A percentile compares a stretch with the other conserved stretches of the same genome.
Evolutionary conservation across 1,140 invertebrate genomes (phyloP).

Genomic region (Solen grandis): DNA sequence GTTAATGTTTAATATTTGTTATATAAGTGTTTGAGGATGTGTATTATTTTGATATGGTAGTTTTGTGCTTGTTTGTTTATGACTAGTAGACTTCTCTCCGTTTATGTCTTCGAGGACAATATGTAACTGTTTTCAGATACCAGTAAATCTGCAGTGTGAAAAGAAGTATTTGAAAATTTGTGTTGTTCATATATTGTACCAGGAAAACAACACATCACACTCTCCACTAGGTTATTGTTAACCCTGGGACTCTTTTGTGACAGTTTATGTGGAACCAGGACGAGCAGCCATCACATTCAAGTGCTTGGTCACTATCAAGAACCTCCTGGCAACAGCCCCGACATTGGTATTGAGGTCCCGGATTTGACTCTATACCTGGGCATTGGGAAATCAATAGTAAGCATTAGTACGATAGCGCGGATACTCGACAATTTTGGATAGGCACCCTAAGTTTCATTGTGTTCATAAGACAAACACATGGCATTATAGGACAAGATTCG

Average conservation of each 20-base stretch:
- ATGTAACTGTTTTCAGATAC: background rate
- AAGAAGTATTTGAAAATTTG: slow-evolving; percentile 6
- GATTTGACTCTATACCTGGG: slow-evolving; percentile 7
- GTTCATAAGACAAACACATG: no score
- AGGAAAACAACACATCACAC: background rate
- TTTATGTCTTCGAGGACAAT: no score
- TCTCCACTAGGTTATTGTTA: background rate
- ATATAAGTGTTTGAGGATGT: background rate
- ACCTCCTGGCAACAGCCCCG: slow-evolving; percentile 1
- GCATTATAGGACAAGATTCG: no score
- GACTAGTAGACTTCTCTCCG: background rate
- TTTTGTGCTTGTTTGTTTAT: background rate
- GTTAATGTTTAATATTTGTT: background rate
- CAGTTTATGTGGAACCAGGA: slow-evolving; percentile 10
- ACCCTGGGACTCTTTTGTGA: background rate
- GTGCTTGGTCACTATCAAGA: slow-evolving; percentile 6
- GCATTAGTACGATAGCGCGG: background rate
- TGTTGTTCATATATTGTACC: slow-evolving; percentile 3
- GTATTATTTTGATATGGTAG: background rate
- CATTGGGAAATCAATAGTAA: background rate
- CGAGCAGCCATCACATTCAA: no score
- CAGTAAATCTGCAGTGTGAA: background rate
- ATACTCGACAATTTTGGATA: no score
- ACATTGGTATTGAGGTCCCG: background rate
- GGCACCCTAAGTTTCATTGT: no score